Percentiles rank a stretch among this genome's conserved stretches.
These are phyloP conservation scores for Rhynchomys soricoides DNA, from an alignment of 2,113 vertebrate species.

Conservation along the genomic window DNA sequence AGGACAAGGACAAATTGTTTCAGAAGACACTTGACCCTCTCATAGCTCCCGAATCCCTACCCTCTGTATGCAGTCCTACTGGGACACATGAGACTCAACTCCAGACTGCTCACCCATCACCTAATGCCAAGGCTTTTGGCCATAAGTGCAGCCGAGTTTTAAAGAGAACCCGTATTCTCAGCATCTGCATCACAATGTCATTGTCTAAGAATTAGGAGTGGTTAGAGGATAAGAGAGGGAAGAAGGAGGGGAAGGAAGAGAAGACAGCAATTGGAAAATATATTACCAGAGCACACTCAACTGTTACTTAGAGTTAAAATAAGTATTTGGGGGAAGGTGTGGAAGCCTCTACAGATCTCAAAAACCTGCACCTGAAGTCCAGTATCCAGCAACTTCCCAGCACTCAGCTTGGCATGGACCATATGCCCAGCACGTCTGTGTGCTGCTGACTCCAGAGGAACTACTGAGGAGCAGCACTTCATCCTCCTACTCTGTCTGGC, in stretches of 20 bases:
- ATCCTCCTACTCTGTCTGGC: not conserved
- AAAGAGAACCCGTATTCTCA: not conserved
- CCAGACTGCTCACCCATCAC: not conserved
- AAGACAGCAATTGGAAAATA: slow-evolving; percentile 3
- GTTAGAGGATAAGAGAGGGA: not conserved
- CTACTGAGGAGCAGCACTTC: not conserved
- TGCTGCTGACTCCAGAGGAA: not conserved
- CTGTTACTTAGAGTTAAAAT: slow-evolving; percentile 15
- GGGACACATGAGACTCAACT: not conserved
- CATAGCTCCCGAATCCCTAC: not conserved
- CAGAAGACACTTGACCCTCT: not conserved
- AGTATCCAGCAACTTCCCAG: not conserved
- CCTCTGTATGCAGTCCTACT: not conserved
- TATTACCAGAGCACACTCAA: not conserved
- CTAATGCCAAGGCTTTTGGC: not conserved
- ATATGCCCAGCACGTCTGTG: not conserved
- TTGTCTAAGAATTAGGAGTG: not conserved
- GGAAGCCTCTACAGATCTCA: not conserved
- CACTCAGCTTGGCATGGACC: not conserved
- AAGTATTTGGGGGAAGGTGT: not conserved
- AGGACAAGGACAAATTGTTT: not conserved
- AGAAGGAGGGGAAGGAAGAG: not conserved
- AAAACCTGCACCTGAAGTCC: not conserved
- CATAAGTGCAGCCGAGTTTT: not conserved
- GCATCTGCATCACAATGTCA: not conserved